A percentile compares a stretch with the other conserved stretches of the same genome.
These are phyloP conservation scores for Drosophila silvestris DNA, from an alignment of 2,888 invertebrate genomes.

Conservation along the genomic window DNA sequence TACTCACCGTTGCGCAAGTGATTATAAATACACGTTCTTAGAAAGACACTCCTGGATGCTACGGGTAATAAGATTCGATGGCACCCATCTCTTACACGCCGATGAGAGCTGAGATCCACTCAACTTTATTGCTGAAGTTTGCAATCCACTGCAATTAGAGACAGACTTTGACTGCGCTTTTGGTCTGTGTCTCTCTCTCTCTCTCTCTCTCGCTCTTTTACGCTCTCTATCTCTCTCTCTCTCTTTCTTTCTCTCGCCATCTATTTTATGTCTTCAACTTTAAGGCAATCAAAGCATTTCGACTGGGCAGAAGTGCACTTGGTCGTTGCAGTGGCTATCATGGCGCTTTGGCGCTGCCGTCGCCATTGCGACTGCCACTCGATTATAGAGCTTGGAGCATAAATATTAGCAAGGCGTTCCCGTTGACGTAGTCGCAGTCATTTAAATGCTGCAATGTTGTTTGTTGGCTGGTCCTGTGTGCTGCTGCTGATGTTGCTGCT, in stretches of 20 bases:
- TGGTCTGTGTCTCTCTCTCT: not conserved
- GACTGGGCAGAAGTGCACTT: constrained; percentile 57
- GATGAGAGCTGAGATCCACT: constrained; percentile 36
- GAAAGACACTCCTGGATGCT: not conserved
- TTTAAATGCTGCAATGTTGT: constrained; percentile 69
- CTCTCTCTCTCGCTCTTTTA: not conserved
- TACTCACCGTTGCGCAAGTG: not conserved
- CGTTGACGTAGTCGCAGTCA: constrained; percentile 65
- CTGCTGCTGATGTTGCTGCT: not conserved
- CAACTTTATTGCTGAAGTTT: constrained; percentile 59
- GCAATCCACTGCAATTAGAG: constrained; percentile 41
- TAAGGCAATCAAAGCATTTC: constrained; percentile 62
- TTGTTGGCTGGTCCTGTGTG: constrained; percentile 3
- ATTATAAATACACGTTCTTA: not conserved
- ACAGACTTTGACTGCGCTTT: constrained; percentile 18
- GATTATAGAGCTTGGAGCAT: constrained; percentile 64
- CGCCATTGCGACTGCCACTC: constrained; percentile 39
- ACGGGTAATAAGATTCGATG: constrained; percentile 19
- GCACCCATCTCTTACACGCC: constrained; percentile 15
- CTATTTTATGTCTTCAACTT: constrained; percentile 30
- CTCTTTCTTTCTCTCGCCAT: not conserved
- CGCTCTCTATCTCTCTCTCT: not conserved
- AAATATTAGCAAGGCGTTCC: constrained; percentile 77
- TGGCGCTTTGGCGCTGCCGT: constrained; percentile 6
- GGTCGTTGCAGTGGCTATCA: constrained; percentile 17